Evolutionary conservation across 2,888 invertebrate genomes (phyloP), one percentile per base, ranked within the genome.

Genomic region (Hyles lineata): DNA sequence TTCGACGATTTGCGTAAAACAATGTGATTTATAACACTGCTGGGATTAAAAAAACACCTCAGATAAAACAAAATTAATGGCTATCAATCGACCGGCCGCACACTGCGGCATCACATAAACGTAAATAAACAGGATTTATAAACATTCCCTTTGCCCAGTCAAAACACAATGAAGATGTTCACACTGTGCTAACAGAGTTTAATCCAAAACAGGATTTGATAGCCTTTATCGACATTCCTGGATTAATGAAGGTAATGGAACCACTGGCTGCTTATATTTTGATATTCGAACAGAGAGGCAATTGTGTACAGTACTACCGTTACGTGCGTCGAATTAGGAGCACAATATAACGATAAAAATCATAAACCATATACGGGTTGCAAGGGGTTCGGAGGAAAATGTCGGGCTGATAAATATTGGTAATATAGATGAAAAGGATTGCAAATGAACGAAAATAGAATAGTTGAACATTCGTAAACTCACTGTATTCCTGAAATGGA

Each of bases 91-190:
- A 6, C 43, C 21, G 23, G 67, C 43, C 35, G n/a, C 67, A 67
- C 43, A 50, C 50, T 43, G 35, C 61, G 17, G 15, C 43, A 25
- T 21, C 35, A 23, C 50, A 43, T 43, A 67, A 23, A 4, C 50
- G 67, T 67, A 21, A 15, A 50, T 67, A 43, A 67, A 67, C 43
- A 35, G 1, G 43, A n/a, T 23, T 43, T 15, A 23, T 63, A 63
- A 63, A 63, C 63, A 43, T 21, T 25, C 15, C 17, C 7, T 25
- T 23, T 7, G 23, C 7, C 6, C 50, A 21, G 63, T 63, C 63
- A 63, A 21, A 67, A 50, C 50, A 67, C 67, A 67, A 67, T 23
- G 67, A 67, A 67, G 67, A 50, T 67, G 5, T 67, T 50, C 67
- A 50, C 50, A 67, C 17, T 67, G 67, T 25, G 43, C 7, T 50